Percentiles rank a stretch among this genome's conserved stretches.
Evolutionary conservation across 2,888 invertebrate species (phyloP).

Genomic region (Chrysolina americana): DNA sequence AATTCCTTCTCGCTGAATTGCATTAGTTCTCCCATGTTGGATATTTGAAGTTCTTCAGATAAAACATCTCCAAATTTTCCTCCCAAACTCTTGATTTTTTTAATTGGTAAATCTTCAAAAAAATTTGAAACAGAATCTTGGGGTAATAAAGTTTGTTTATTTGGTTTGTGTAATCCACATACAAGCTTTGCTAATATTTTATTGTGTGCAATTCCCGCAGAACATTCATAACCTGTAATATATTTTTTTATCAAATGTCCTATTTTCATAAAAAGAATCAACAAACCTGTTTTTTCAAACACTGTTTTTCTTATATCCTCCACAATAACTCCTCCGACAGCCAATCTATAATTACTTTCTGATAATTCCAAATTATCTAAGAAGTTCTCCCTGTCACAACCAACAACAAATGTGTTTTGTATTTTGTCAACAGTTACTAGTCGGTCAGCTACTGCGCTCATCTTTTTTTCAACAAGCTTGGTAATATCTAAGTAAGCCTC

Average conservation of each 20-base stretch:
- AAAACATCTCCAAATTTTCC: constrained; percentile 94
- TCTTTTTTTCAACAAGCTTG: constrained; percentile 73
- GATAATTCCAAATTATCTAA: constrained; percentile 73
- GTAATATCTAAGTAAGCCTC: constrained; percentile 98
- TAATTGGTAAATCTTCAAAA: constrained; percentile 78
- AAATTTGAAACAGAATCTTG: constrained; percentile 77
- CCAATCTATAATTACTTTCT: constrained; percentile 78
- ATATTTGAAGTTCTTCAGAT: constrained; percentile 80
- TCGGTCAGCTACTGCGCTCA: constrained; percentile 55
- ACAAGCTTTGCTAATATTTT: constrained; percentile 96
- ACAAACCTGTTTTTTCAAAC: constrained; percentile 80
- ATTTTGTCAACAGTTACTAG: constrained; percentile 63
- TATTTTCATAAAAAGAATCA: neutral
- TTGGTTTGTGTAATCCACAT: constrained; percentile 93
- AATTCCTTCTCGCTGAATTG: constrained; percentile 81
- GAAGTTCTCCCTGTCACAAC: constrained; percentile 74
- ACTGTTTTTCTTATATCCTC: constrained; percentile 91
- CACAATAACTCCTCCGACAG: constrained; percentile 87
- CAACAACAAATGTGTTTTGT: constrained; percentile 77
- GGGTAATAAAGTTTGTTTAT: constrained; percentile 93
- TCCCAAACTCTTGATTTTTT: constrained; percentile 91
- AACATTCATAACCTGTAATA: constrained; percentile 84
- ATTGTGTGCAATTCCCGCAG: constrained; percentile 97
- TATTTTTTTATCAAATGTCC: too few species aligned
- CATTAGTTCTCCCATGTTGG: constrained; percentile 85